phyloP scores from a whole-genome alignment of 2,888 invertebrate genomes.

The Reticulitermes lucifugus region DNA sequence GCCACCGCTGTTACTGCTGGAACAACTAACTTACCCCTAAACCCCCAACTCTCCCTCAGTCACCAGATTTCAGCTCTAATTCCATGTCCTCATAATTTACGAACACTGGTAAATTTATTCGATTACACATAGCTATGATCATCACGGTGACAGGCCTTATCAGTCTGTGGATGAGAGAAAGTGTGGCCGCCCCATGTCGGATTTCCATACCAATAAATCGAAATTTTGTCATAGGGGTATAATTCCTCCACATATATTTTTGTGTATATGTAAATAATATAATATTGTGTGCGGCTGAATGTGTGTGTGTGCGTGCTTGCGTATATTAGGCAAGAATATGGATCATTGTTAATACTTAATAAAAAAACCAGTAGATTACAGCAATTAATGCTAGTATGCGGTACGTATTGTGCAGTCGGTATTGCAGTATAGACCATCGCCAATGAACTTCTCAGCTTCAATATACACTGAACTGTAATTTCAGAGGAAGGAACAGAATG shows the following conservation, averaged over 20 bases:
- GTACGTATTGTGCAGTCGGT: too few species aligned
- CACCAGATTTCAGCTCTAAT: constrained; percentile 28
- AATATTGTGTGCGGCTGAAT: too few species aligned
- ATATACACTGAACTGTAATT: too few species aligned
- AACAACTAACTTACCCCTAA: not conserved
- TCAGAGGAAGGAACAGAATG: too few species aligned
- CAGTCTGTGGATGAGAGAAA: not conserved
- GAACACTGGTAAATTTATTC: constrained; percentile 35
- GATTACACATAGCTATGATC: constrained; percentile 22
- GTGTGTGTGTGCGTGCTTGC: too few species aligned
- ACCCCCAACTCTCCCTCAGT: not conserved
- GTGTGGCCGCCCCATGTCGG: not conserved
- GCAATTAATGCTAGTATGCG: too few species aligned
- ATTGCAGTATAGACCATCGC: too few species aligned
- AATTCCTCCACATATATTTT: not conserved
- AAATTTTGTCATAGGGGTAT: not conserved
- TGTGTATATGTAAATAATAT: not conserved
- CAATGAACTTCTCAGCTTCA: too few species aligned
- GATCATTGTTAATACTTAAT: too few species aligned
- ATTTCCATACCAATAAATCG: not conserved
- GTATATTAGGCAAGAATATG: too few species aligned
- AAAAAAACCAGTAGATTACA: too few species aligned
- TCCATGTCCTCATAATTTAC: constrained; percentile 37
- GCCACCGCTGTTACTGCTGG: not conserved
- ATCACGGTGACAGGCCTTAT: not conserved